Percentiles rank a stretch among this genome's conserved stretches.
These are phyloP conservation scores for Oceanodroma tethys DNA, from an alignment of 2,113 vertebrate species.

Conservation along the genomic window DNA sequence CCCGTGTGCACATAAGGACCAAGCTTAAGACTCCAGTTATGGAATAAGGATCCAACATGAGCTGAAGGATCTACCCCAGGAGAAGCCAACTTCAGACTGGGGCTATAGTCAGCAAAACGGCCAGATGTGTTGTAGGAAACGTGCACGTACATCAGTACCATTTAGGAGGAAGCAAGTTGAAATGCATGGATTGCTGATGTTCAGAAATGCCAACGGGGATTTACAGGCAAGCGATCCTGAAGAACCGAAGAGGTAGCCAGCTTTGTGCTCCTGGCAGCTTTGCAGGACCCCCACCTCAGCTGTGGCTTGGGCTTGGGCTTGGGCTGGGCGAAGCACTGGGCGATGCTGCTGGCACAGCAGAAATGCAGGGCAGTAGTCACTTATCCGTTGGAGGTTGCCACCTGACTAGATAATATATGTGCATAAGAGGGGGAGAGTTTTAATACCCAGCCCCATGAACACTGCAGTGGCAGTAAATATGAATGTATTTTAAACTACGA, in stretches of 20 bases:
- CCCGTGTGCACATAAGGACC: accelerated
- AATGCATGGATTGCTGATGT: neutral
- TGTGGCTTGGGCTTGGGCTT: too few relatives aligned
- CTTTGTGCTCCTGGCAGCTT: neutral
- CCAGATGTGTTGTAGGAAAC: neutral
- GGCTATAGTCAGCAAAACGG: neutral
- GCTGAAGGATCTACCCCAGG: neutral
- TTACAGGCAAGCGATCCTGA: neutral
- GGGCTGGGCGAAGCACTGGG: neutral
- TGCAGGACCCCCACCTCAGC: neutral
- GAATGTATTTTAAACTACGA: neutral
- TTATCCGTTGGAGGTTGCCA: neutral
- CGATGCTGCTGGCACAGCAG: neutral
- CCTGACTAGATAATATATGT: neutral
- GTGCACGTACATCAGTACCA: too few relatives aligned
- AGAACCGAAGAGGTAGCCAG: neutral
- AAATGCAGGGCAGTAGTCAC: neutral
- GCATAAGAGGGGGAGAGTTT: neutral
- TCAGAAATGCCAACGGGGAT: neutral
- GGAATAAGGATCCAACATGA: neutral
- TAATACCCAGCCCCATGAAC: neutral
- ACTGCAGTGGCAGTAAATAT: neutral
- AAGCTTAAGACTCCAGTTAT: neutral
- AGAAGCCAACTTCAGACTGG: neutral
- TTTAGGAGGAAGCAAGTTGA: neutral